These are phyloP conservation scores for Aelia acuminata DNA, from an alignment of 2,888 invertebrate species.

Conservation along the genomic window DNA sequence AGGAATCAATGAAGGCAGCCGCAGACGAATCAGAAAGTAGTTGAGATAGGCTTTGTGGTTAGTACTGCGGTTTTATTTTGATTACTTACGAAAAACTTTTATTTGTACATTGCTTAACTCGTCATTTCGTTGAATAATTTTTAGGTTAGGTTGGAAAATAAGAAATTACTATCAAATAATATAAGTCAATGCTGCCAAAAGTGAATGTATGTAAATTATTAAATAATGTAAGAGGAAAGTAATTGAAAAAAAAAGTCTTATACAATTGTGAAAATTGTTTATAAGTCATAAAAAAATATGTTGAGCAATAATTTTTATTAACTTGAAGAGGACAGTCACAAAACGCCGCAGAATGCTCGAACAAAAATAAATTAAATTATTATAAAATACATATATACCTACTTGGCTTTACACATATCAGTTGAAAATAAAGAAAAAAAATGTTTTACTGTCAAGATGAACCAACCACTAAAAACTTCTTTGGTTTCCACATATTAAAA, in stretches of 20 bases:
- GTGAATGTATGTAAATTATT: too few relatives aligned
- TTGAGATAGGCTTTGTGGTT: not conserved
- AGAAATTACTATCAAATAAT: not conserved
- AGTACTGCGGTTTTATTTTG: not conserved
- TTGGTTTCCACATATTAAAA: too few relatives aligned
- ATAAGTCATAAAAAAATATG: not conserved
- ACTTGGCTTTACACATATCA: too few relatives aligned
- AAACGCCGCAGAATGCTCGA: too few relatives aligned
- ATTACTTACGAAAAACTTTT: conserved; percentile 18
- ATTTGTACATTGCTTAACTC: not conserved
- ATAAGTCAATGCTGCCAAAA: not conserved
- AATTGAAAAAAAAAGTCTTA: not conserved
- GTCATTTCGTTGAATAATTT: conserved; percentile 11
- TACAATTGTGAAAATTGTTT: not conserved
- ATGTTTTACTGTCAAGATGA: too few relatives aligned
- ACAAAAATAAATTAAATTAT: too few relatives aligned
- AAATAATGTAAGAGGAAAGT: too few relatives aligned
- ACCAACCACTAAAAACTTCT: too few relatives aligned
- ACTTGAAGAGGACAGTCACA: too few relatives aligned
- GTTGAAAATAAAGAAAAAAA: too few relatives aligned
- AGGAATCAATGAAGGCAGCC: not conserved
- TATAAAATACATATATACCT: too few relatives aligned
- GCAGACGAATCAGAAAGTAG: conserved; percentile 26
- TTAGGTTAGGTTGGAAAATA: not conserved
- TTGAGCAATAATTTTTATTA: not conserved